These are phyloP conservation scores for Doris montereyensis DNA, from an alignment of 2,888 invertebrate genomes.

Conservation along the genomic window DNA sequence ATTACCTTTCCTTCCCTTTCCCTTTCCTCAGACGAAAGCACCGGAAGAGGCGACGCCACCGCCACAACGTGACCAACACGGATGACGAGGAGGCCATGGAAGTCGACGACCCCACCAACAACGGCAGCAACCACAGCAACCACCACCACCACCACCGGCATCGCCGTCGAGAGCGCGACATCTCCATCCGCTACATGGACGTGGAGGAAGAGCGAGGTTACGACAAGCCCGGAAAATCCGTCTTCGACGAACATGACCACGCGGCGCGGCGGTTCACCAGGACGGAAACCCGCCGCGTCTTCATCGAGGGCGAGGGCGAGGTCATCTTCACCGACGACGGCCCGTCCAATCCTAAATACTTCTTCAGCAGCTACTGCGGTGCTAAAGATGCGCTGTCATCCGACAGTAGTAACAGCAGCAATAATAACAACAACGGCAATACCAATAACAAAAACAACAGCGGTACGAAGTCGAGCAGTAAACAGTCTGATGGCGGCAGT, in stretches of 20 bases:
- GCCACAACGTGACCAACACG: background rate
- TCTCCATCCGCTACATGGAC: conserved; percentile 38
- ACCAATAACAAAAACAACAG: conserved; percentile 20
- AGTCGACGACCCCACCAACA: conserved; percentile 41
- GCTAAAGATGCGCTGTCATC: background rate
- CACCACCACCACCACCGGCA: conserved; percentile 22
- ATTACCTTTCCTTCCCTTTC: background rate
- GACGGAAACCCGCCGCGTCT: conserved; percentile 37
- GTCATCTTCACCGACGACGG: conserved; percentile 23
- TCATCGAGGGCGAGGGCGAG: conserved; percentile 44
- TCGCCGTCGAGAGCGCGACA: conserved; percentile 36
- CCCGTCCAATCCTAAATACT: conserved; percentile 13
- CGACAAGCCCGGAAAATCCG: conserved; percentile 32
- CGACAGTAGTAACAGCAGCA: background rate
- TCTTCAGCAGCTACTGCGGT: background rate
- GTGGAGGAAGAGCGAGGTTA: conserved; percentile 13
- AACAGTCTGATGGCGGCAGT: conserved; percentile 17
- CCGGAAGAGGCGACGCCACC: background rate
- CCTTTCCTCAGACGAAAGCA: conserved; percentile 23
- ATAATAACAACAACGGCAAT: conserved; percentile 42
- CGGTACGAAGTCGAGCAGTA: too few species aligned
- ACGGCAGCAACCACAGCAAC: background rate
- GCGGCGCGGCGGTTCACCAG: background rate
- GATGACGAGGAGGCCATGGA: conserved; percentile 29
- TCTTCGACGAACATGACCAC: conserved; percentile 38